Conservation (phyloP, 2,888 invertebrate genomes). For the Papilio protenor region DNA sequence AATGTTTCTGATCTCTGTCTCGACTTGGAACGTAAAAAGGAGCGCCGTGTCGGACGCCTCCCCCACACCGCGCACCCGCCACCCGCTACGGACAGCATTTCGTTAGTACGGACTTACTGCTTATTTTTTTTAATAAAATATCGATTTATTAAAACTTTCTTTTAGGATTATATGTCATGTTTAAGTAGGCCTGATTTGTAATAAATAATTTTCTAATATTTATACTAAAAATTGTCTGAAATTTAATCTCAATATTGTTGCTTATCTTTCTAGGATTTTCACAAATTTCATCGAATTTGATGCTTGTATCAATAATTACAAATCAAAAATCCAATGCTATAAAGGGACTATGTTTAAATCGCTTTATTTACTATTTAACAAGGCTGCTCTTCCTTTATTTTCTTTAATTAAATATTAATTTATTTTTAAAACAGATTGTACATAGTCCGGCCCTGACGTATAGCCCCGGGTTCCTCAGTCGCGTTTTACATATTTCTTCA, state of each 20-base stretch:
- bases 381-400: too few relatives aligned
- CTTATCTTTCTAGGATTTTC: too few relatives aligned
- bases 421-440: background rate
- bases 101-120: slow-evolving; percentile 60
- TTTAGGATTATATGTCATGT: background rate
- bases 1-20: slow-evolving; percentile 62
- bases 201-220: too few relatives aligned
- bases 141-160: background rate
- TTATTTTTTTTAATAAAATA: background rate
- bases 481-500: slow-evolving; percentile 80
- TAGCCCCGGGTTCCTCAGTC: slow-evolving; percentile 64
- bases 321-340: too few relatives aligned
- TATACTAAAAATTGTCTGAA: too few relatives aligned
- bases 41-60: slow-evolving; percentile 79
- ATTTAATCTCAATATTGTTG: too few relatives aligned
- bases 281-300: too few relatives aligned
- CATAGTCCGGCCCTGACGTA: slow-evolving; percentile 57
- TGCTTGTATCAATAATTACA: too few relatives aligned
- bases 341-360: too few relatives aligned
- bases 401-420: too few relatives aligned
- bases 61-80: slow-evolving; percentile 57
- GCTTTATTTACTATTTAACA: too few relatives aligned
- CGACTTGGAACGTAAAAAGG: slow-evolving; percentile 80
- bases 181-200: background rate
- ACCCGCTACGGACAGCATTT: slow-evolving; percentile 69